Evolutionary conservation across 1,140 invertebrate species (phyloP), one percentile per base, ranked within the genome.

Genomic region (Protaetia brevitarsis): DNA sequence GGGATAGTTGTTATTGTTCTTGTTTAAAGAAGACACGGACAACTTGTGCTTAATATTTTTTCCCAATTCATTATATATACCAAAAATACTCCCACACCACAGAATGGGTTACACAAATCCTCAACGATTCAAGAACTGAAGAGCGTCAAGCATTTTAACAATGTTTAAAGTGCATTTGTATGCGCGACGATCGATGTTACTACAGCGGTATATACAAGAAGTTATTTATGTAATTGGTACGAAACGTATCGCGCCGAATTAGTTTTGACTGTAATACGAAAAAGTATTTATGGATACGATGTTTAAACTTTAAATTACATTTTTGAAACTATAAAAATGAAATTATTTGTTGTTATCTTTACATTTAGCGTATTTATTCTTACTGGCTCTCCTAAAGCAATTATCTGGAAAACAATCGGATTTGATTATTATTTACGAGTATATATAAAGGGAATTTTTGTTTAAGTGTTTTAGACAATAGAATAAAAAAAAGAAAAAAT

Each of bases 11-110:
- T n/a, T n/a, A n/a, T 26, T 23, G 21, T 66, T 66, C 3, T 13
- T 37, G 34, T 45, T 45, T 13, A 19, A 21, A 13, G 41, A 45
- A 45, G 41, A 45, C 41, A 45, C 41, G 4, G 23, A 19, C 13
- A 21, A 45, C 11, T 45, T 45, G 13, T 45, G 41, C 10, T 45
- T 10, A 19, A 19, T 45, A n/a, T 19, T 45, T 45, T 1, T 2
- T 45, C 41, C 7, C 41, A 45, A 19, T 45, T 10, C 63, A 63
- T 67, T 63, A 19, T 28, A 60, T 64, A 41, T 64, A 64, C 36
- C 21, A 27, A 30, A 37, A 58, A 58, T 57, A 59, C 26, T 65
- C 36, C 16, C n/a, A n/a, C n/a, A n/a, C 41, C 41, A 45, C 41
- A 45, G 16, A 13, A 10, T 21, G 41, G 41, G 41, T 45, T 45